Evolutionary conservation across 2,113 vertebrate genomes (phyloP).

Genomic region (Lagopus leucura): DNA sequence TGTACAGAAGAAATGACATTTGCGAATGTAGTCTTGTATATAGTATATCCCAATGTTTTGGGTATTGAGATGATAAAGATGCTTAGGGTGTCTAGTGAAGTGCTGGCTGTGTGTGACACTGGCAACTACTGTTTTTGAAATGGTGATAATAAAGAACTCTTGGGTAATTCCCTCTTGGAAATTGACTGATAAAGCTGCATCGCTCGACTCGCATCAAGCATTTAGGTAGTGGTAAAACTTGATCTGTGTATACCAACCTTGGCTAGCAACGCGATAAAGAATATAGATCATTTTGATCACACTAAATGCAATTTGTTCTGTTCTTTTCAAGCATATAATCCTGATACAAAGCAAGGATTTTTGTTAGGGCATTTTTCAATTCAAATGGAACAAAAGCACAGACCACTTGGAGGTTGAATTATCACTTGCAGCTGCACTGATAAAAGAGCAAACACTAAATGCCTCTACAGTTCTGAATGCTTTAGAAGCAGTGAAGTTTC

Average conservation of each 20-base stretch:
- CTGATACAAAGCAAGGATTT: constrained; percentile 49
- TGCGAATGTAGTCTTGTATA: background rate
- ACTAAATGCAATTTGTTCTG: constrained; percentile 68
- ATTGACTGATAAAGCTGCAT: constrained; percentile 36
- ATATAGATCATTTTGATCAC: constrained; percentile 60
- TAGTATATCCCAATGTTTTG: background rate
- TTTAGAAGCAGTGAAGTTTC: constrained; percentile 69
- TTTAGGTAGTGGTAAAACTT: constrained; percentile 13
- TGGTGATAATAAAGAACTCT: constrained; percentile 51
- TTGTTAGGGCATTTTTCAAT: constrained; percentile 70
- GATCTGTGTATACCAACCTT: constrained; percentile 1
- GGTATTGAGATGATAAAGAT: constrained; percentile 23
- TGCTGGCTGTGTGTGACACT: background rate
- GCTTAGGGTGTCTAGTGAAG: background rate
- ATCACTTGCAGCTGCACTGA: constrained; percentile 81
- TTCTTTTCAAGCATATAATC: constrained; percentile 72
- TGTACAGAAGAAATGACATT: background rate
- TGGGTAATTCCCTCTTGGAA: constrained; percentile 46
- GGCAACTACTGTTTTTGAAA: constrained; percentile 34
- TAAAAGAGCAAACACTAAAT: constrained; percentile 77
- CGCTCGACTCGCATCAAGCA: background rate
- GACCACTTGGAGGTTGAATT: constrained; percentile 72
- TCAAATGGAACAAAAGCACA: constrained; percentile 66
- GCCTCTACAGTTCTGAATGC: constrained; percentile 61
- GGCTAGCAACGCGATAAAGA: constrained; percentile 30